Conservation (phyloP, 1,140 invertebrate species). For the Scaptomyza graminum region DNA sequence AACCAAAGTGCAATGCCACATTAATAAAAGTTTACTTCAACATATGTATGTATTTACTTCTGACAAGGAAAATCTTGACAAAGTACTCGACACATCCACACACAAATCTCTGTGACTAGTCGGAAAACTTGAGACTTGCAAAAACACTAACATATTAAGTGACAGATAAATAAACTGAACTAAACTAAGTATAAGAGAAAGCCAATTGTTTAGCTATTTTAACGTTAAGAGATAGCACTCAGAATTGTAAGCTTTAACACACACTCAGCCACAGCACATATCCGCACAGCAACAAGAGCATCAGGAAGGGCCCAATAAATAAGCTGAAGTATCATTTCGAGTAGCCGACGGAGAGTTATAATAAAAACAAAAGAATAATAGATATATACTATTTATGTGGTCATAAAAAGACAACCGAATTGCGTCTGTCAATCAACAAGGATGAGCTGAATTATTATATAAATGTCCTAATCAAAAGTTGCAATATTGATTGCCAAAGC, state of each 20-base stretch:
- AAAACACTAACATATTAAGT: slow-evolving; percentile 7
- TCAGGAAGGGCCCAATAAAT: slow-evolving; percentile 57
- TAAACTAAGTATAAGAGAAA: slow-evolving; percentile 13
- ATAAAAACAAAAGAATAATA: slow-evolving; percentile 29
- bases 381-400: slow-evolving; percentile 22
- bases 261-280: slow-evolving; percentile 9
- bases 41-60: slow-evolving; percentile 5
- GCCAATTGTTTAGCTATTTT: slow-evolving; percentile 50
- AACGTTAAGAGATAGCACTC: slow-evolving; percentile 32
- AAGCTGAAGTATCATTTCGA: slow-evolving; percentile 61
- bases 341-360: slow-evolving; percentile 50
- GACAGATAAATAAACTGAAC: background rate
- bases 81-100: no score
- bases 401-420: slow-evolving; percentile 27
- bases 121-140: slow-evolving; percentile 9
- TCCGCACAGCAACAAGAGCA: slow-evolving; percentile 27
- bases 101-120: no score
- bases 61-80: slow-evolving; percentile 11
- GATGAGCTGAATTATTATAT: slow-evolving; percentile 54
- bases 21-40: slow-evolving; percentile 14
- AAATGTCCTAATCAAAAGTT: slow-evolving; percentile 74
- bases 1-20: slow-evolving; percentile 19
- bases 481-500: slow-evolving; percentile 54
- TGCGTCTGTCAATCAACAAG: slow-evolving; percentile 60
- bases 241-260: background rate